Evolutionary conservation across 1,140 invertebrate species (phyloP).

Genomic region (Daktulosphaira vitifoliae): DNA sequence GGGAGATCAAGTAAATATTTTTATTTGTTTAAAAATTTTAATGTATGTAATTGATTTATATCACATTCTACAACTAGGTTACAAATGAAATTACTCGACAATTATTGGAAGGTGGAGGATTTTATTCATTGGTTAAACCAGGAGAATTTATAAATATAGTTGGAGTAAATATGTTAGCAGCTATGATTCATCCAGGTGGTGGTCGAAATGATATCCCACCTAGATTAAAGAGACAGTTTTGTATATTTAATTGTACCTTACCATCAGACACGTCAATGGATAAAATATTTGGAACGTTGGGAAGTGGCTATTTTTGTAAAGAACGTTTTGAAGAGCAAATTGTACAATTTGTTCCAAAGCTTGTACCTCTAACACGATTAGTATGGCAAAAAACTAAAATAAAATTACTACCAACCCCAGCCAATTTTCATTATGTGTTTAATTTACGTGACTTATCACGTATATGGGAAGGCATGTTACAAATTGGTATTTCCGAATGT

Average conservation of each 20-base stretch:
- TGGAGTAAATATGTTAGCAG: slow-evolving; percentile 85
- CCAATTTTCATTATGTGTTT: slow-evolving; percentile 96
- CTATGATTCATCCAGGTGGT: slow-evolving; percentile 90
- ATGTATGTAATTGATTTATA: no score
- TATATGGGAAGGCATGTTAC: slow-evolving; percentile 95
- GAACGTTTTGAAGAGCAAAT: slow-evolving; percentile 81
- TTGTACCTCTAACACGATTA: slow-evolving; percentile 76
- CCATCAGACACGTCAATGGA: slow-evolving; percentile 75
- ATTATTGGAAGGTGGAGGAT: slow-evolving; percentile 92
- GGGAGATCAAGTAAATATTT: slow-evolving; percentile 61
- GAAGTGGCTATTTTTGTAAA: slow-evolving; percentile 78
- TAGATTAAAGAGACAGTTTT: slow-evolving; percentile 87
- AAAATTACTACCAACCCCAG: slow-evolving; percentile 85
- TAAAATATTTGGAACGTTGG: slow-evolving; percentile 77
- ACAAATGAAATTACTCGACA: slow-evolving; percentile 95
- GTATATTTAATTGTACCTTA: slow-evolving; percentile 89
- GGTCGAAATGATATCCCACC: slow-evolving; percentile 93
- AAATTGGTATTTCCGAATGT: slow-evolving; percentile 75
- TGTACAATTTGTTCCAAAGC: slow-evolving; percentile 64
- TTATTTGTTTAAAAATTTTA: slow-evolving; percentile 6
- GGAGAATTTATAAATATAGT: slow-evolving; percentile 88
- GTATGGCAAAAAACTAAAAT: slow-evolving; percentile 74
- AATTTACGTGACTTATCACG: slow-evolving; percentile 86
- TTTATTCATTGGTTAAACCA: slow-evolving; percentile 93
- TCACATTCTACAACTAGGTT: slow-evolving; percentile 47